phyloP scores from a whole-genome alignment of 2,888 invertebrate genomes.

The Folsomia manolachei region DNA sequence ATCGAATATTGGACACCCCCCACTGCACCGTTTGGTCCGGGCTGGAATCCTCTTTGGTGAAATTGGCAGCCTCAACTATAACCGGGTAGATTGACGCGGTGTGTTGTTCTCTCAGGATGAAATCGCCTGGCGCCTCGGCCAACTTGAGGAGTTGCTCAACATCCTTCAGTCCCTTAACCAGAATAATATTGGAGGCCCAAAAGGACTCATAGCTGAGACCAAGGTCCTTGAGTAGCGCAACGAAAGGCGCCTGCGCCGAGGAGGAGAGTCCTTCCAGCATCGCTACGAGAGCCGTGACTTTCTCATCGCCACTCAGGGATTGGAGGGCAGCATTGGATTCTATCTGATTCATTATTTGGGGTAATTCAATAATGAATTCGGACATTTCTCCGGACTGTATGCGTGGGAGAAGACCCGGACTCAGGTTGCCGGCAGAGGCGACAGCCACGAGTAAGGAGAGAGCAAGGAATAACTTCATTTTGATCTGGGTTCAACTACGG shows the following conservation, averaged over 20 bases:
- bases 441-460: not conserved
- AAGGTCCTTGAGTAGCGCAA: not conserved
- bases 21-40: not conserved
- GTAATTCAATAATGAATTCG: not conserved
- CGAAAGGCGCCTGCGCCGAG: constrained; percentile 1
- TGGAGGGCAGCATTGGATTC: not conserved
- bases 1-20: not conserved
- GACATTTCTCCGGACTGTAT: not conserved
- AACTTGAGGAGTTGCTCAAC: not conserved
- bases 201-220: not conserved
- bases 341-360: not conserved
- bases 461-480: not conserved
- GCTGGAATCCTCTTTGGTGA: not conserved
- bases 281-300: not conserved
- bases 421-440: not conserved
- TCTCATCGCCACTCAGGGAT: not conserved
- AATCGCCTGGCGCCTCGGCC: not conserved
- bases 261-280: not conserved
- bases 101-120: not conserved
- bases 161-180: not conserved
- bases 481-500: too few relatives aligned
- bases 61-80: too few relatives aligned
- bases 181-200: constrained; percentile 1
- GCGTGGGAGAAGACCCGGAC: not conserved
- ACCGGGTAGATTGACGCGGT: not conserved